Conservation (phyloP, 2,113 vertebrate genomes). For the Amblyopsis rosae region DNA sequence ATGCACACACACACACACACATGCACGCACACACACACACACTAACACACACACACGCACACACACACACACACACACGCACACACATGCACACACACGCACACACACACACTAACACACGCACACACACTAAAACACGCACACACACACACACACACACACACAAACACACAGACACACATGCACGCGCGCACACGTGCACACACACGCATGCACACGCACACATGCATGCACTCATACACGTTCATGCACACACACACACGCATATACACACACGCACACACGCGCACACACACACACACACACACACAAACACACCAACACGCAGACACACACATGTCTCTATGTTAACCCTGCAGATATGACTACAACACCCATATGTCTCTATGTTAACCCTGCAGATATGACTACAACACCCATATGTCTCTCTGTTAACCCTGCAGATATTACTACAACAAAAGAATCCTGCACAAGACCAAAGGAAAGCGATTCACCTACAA, state of each 20-base stretch:
- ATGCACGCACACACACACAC: slow-evolving; percentile 19
- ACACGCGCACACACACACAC: neutral
- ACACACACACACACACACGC: neutral
- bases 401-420: too few relatives aligned
- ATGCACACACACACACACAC: slow-evolving; percentile 19
- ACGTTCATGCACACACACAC: slow-evolving; percentile 16
- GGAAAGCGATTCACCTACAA: slow-evolving; percentile 89
- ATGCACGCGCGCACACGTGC: slow-evolving; percentile 46
- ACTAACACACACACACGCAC: slow-evolving; percentile 4
- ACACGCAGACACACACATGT: neutral
- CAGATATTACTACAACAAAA: slow-evolving; percentile 89
- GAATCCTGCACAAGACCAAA: slow-evolving; percentile 87
- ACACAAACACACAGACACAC: slow-evolving; percentile 4
- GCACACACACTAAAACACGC: neutral
- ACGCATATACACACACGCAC: too few relatives aligned
- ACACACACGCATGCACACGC: slow-evolving; percentile 6
- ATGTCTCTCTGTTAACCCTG: neutral
- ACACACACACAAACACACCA: neutral
- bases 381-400: too few relatives aligned
- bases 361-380: too few relatives aligned
- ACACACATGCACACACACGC: slow-evolving; percentile 11
- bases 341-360: too few relatives aligned
- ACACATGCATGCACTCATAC: slow-evolving; percentile 13
- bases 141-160: neutral
- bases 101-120: slow-evolving; percentile 21